Conservation (phyloP, 1,140 invertebrate genomes). For the Drosophila bocqueti region DNA sequence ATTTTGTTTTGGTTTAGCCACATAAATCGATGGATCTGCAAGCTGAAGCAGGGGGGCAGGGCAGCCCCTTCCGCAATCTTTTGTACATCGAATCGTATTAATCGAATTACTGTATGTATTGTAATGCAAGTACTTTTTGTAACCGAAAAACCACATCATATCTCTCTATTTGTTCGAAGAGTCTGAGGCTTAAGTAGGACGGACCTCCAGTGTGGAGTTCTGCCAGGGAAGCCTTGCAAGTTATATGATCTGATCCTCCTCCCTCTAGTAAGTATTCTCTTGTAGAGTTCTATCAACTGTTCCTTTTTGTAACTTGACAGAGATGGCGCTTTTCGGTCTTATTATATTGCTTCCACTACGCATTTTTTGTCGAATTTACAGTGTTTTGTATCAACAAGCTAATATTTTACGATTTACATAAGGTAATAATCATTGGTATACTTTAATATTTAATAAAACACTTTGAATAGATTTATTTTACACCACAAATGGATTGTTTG, state of each 20-base stretch:
- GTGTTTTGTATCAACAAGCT: conserved; percentile 21
- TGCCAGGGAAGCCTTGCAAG: not conserved
- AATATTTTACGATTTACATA: conserved; percentile 22
- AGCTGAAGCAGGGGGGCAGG: not conserved
- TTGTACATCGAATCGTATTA: conserved; percentile 15
- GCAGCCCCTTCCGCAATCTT: conserved; percentile 5
- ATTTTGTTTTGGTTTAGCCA: not conserved
- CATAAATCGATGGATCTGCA: conserved; percentile 18
- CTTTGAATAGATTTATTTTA: conserved; percentile 3
- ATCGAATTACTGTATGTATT: conserved; percentile 1
- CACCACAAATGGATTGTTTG: too few species aligned
- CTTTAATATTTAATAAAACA: conserved; percentile 16
- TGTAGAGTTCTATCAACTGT: not conserved
- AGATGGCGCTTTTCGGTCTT: not conserved
- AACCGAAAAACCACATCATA: not conserved
- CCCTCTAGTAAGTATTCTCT: not conserved
- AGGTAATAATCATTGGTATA: conserved; percentile 13
- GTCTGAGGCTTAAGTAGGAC: not conserved
- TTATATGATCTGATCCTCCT: not conserved
- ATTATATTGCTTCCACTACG: conserved; percentile 17
- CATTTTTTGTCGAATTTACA: conserved; percentile 12
- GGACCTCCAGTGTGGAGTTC: not conserved
- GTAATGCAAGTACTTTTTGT: not conserved
- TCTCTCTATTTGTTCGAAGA: not conserved
- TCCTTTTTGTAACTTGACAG: conserved; percentile 3